Evolutionary conservation across 37 sponge, comb jelly and placozoan species (phyloP), one percentile per base, ranked within the genome.

Genomic region (Crambe crambe): DNA sequence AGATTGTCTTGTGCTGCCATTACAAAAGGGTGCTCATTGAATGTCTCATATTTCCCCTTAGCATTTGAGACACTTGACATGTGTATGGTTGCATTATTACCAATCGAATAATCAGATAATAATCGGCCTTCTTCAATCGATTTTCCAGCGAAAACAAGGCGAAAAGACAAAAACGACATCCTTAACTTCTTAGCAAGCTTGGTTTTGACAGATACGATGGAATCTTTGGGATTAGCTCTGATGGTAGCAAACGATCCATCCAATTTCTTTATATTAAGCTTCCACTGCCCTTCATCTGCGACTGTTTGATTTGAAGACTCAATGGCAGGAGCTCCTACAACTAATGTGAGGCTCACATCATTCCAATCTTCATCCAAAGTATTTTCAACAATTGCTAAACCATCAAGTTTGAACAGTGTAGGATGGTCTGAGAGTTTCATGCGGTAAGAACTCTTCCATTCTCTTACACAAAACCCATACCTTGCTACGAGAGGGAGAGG

Each of bases 341-440:
- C 93, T 37, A 95, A 44, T n/a, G n/a, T n/a, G n/a, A n/a, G n/a
- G n/a, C n/a, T n/a, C n/a, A n/a, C n/a, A n/a, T n/a, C n/a, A n/a
- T 87, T 89, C 96, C 96, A 95, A 56, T 95, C 96, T 83, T 95
- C 96, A 39, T 89, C 86, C 22, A 90, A 80, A 4, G 83, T 89
- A 70, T 95, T 95, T 43, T 90, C 88, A 27, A 95, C 85, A 22
- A 95, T 75, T 18, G 96, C 96, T 18, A 92, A 65, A 23, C 96
- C 96, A 42, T 92, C 85, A 27, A 95, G 74, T 0, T 75, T 64
- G 29, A 95, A 91, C 12, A 40, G 47, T 0, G 81, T 44, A 30
- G 80, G 80, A n/a, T n/a, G n/a, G n/a, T n/a, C 36, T 88, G 57
- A 30, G 42, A 87, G 69, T 37, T 54, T 68, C 51, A 95, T 70